These are phyloP conservation scores for Lanistes nyassanus DNA, from an alignment of 1,140 invertebrate species.

Conservation along the genomic window DNA sequence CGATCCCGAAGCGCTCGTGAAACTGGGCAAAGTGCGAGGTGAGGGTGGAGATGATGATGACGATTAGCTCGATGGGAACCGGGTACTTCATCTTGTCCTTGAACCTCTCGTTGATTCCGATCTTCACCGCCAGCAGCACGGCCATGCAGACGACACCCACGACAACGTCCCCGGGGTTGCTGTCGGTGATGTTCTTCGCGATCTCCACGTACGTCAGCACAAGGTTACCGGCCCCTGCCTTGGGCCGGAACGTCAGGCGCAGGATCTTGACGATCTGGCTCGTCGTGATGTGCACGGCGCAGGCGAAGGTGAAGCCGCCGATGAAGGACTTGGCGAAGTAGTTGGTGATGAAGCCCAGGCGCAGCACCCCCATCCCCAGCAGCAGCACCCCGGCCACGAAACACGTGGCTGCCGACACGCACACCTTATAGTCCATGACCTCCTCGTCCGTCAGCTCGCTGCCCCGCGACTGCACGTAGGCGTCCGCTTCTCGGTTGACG, in stretches of 20 bases:
- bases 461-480: background rate
- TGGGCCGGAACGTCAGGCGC: slow-evolving; percentile 70
- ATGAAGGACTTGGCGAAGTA: slow-evolving; percentile 88
- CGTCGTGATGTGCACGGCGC: slow-evolving; percentile 84
- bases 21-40: slow-evolving; percentile 25
- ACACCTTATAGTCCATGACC: slow-evolving; percentile 48
- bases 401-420: slow-evolving; percentile 28
- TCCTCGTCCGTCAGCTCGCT: slow-evolving; percentile 14
- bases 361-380: slow-evolving; percentile 80
- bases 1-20: slow-evolving; percentile 54
- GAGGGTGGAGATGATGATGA: slow-evolving; percentile 27
- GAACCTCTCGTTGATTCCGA: slow-evolving; percentile 80
- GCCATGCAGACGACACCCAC: slow-evolving; percentile 78
- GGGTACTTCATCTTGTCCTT: slow-evolving; percentile 77
- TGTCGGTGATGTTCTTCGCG: slow-evolving; percentile 39
- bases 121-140: slow-evolving; percentile 80
- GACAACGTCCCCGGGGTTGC: slow-evolving; percentile 67
- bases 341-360: slow-evolving; percentile 83
- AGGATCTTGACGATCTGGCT: slow-evolving; percentile 72
- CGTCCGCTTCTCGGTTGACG: slow-evolving; percentile 32
- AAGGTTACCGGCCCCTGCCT: slow-evolving; percentile 43
- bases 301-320: slow-evolving; percentile 89
- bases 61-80: slow-evolving; percentile 79
- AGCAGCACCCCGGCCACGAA: slow-evolving; percentile 49
- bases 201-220: slow-evolving; percentile 55